phyloP scores from a whole-genome alignment of 2,113 vertebrate genomes.

The Microcebus ravelobensis region DNA sequence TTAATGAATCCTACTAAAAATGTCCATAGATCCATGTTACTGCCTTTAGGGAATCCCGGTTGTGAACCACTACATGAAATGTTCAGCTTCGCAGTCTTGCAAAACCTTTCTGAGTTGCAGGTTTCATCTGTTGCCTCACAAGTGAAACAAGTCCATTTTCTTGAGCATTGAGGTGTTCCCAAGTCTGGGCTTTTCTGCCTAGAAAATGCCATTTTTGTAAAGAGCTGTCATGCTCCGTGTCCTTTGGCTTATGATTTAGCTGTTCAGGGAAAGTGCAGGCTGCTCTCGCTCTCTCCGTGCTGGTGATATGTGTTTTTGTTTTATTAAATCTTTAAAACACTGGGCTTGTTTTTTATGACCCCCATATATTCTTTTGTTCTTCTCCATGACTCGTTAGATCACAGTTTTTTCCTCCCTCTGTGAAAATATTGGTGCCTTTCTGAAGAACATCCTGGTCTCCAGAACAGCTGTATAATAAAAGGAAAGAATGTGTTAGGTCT shows the following conservation, averaged over 20 bases:
- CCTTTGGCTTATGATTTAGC: slow-evolving; percentile 71
- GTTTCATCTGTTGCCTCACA: slow-evolving; percentile 49
- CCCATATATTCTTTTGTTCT: slow-evolving; percentile 77
- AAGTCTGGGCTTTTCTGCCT: slow-evolving; percentile 68
- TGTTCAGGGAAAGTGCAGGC: slow-evolving; percentile 47
- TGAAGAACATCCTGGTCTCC: slow-evolving; percentile 9
- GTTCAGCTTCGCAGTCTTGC: background rate
- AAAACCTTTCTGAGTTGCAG: slow-evolving; percentile 15
- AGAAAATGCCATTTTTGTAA: slow-evolving; percentile 20
- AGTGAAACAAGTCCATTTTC: slow-evolving; percentile 45
- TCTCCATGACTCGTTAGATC: slow-evolving; percentile 60
- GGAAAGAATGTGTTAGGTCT: background rate
- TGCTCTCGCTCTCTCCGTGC: background rate
- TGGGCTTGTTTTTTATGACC: slow-evolving; percentile 63
- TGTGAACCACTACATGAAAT: background rate
- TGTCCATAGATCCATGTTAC: background rate
- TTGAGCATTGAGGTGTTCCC: slow-evolving; percentile 63
- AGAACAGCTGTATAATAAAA: background rate
- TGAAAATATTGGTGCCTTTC: slow-evolving; percentile 52
- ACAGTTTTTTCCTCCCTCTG: background rate
- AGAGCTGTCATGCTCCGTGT: slow-evolving; percentile 49
- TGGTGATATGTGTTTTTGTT: slow-evolving; percentile 69
- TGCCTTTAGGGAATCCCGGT: background rate
- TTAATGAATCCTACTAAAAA: background rate
- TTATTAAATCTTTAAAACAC: slow-evolving; percentile 77